A percentile compares a stretch with the other conserved stretches of the same genome.
Conservation (phyloP, 35 echinoderm and acorn worm genomes). For the Ptychodera flava region DNA sequence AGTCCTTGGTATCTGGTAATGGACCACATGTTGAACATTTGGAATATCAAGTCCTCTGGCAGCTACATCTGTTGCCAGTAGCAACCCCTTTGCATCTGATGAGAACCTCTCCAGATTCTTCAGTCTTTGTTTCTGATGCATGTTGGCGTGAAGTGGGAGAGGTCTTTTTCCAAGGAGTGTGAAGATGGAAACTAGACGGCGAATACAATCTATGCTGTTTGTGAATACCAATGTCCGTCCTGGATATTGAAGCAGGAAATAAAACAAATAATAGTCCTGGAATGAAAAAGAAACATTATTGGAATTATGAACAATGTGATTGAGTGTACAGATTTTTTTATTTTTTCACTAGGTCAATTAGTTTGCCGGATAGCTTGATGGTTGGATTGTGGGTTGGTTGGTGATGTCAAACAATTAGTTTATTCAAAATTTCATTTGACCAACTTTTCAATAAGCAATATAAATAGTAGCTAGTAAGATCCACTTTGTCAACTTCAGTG, state of each 20-base stretch:
- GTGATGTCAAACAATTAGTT: no score
- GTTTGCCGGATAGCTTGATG: no score
- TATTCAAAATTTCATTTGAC: no score
- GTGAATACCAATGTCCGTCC: slow-evolving; percentile 81
- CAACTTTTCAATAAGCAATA: no score
- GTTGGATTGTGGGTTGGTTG: no score
- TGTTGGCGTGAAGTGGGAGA: slow-evolving; percentile 72
- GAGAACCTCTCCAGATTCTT: slow-evolving; percentile 95
- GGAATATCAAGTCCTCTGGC: slow-evolving; percentile 89
- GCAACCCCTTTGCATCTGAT: slow-evolving; percentile 59
- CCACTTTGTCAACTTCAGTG: no score
- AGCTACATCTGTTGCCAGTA: slow-evolving; percentile 96
- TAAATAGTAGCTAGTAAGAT: no score
- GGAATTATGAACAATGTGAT: no score
- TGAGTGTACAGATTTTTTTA: no score
- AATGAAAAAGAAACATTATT: slow-evolving; percentile 34
- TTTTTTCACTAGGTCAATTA: no score
- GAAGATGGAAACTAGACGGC: slow-evolving; percentile 68
- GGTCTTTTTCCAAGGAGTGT: slow-evolving; percentile 58
- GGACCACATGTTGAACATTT: slow-evolving; percentile 92
- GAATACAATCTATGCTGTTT: slow-evolving; percentile 95
- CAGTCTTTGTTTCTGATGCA: slow-evolving; percentile 87
- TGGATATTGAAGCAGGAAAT: slow-evolving; percentile 91
- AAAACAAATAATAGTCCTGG: slow-evolving; percentile 83
- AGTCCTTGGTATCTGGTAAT: slow-evolving; percentile 92